These are phyloP conservation scores for Tetramorium alpestre DNA, from an alignment of 1,140 invertebrate species.

Conservation along the genomic window DNA sequence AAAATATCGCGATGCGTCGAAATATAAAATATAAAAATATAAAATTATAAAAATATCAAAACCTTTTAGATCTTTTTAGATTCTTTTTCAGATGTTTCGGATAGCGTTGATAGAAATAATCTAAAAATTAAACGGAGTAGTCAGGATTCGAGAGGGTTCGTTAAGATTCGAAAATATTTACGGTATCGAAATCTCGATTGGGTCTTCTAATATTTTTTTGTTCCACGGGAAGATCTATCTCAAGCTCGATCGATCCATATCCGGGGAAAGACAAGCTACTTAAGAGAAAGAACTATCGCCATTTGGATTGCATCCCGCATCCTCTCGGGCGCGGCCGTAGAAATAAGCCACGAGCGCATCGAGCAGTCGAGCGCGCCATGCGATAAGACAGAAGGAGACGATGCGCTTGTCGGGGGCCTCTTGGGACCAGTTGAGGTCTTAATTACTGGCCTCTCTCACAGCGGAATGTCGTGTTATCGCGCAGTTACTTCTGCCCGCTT, in stretches of 20 bases:
- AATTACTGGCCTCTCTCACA: slow-evolving; percentile 69
- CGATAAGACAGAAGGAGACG: slow-evolving; percentile 69
- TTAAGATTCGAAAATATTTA: neutral
- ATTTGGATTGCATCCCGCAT: neutral
- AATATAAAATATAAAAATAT: neutral
- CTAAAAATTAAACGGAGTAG: neutral
- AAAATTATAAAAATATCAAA: no score
- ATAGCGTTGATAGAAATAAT: neutral
- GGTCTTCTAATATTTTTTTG: neutral
- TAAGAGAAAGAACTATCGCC: slow-evolving; percentile 19
- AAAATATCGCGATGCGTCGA: neutral
- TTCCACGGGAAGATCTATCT: neutral
- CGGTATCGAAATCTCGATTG: neutral
- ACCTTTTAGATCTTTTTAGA: neutral
- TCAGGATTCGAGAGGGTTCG: neutral
- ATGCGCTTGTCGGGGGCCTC: slow-evolving; percentile 25
- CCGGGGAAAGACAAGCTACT: slow-evolving; percentile 6
- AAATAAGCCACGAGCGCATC: slow-evolving; percentile 63
- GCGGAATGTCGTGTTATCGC: slow-evolving; percentile 70
- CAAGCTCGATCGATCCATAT: neutral
- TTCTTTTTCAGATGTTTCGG: neutral
- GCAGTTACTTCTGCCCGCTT: slow-evolving; percentile 63
- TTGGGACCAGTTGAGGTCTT: slow-evolving; percentile 70
- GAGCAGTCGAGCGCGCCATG: slow-evolving; percentile 60
- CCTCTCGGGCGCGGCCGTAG: slow-evolving; percentile 36